Evolutionary conservation across 1,140 invertebrate genomes (phyloP), one percentile per base, ranked within the genome.

Genomic region (Vanessa atalanta): DNA sequence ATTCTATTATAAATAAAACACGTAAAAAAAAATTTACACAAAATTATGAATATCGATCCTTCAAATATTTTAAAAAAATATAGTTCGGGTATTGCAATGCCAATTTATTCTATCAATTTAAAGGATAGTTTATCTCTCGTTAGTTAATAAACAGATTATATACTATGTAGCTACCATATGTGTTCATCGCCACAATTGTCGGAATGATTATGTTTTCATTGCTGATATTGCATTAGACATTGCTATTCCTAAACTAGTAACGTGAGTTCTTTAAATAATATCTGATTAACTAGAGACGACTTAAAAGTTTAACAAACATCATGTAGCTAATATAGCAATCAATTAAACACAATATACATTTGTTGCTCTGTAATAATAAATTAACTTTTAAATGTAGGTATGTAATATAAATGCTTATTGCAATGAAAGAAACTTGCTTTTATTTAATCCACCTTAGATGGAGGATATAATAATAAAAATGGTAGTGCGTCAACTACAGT

Each of bases 91-190:
- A 31, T 9, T 51, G 48, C 20, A 37, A 50, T 5, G 63, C 16
- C 43, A 65, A 65, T 23, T 16, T 50, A 50, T 55, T 47, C 51
- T 20, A 43, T 37, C 55, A 57, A 53, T 57, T 69, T 31, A 37
- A 53, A 68, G 51, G n/a, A 15, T 12, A 68, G 51, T 68, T 68
- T 68, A 68, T 68, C 66, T 68, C 53, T 60, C 53, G 20, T 37
- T 26, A 69, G 53, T 69, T 69, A 51, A 69, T 43, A 53, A 26
- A 68, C 1, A 61, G 26, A 61, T 61, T 61, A 37, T 26, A 61
- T 67, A 37, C 53, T 9, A 65, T 31, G 65, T 60, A 57, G 51
- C 31, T 68, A 68, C 65, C 16, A 31, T 5, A n/a, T 43, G 37
- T 26, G 16, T 16, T 69, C 53, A 69, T 57, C 43, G 50, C 66